Percentiles rank a stretch among this genome's conserved stretches.
Evolutionary conservation across 1,140 invertebrate species (phyloP).

Genomic region (Cyclina sinensis): DNA sequence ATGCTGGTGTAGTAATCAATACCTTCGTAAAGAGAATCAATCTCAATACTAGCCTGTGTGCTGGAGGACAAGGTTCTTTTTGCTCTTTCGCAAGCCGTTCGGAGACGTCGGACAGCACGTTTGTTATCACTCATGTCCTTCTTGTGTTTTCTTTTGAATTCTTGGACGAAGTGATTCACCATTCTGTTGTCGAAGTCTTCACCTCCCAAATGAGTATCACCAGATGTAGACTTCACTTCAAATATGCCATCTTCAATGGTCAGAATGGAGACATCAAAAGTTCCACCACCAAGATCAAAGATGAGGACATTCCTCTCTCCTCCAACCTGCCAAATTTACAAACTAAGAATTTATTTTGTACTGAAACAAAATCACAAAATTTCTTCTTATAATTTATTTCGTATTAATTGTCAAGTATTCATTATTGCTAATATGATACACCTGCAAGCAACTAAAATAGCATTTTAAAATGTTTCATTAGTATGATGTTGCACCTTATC

Average conservation of each 20-base stretch:
- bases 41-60: slow-evolving; percentile 89
- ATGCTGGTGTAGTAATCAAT: slow-evolving; percentile 88
- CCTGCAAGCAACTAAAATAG: no score
- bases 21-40: slow-evolving; percentile 92
- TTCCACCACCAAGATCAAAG: slow-evolving; percentile 74
- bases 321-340: slow-evolving; percentile 82
- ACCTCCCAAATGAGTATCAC: slow-evolving; percentile 84
- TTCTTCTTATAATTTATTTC: no score
- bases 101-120: slow-evolving; percentile 85
- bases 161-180: slow-evolving; percentile 82
- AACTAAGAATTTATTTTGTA: no score
- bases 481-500: no score
- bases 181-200: slow-evolving; percentile 84
- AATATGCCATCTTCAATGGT: slow-evolving; percentile 84
- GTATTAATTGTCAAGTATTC: no score
- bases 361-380: no score
- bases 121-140: slow-evolving; percentile 80
- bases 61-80: slow-evolving; percentile 87
- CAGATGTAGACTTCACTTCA: slow-evolving; percentile 92
- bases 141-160: slow-evolving; percentile 85
- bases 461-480: no score
- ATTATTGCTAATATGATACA: no score
- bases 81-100: slow-evolving; percentile 91
- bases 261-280: slow-evolving; percentile 82
- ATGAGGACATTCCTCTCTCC: slow-evolving; percentile 87